Evolutionary conservation across 2,113 vertebrate species (phyloP).

Genomic region (Castor canadensis): DNA sequence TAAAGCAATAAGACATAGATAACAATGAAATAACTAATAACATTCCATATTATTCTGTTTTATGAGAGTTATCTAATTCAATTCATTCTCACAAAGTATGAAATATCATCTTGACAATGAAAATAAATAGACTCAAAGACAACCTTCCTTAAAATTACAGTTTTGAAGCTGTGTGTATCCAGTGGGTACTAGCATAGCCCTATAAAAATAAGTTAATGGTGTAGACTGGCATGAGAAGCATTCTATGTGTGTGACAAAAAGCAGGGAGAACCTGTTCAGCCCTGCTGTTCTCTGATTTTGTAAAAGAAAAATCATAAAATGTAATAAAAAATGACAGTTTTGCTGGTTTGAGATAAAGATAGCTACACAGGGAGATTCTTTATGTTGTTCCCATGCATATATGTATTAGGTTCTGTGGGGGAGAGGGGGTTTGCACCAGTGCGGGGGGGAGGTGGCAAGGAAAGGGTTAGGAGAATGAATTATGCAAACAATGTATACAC

Average conservation of each 20-base stretch:
- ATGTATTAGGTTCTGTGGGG: no score
- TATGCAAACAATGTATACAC: no score
- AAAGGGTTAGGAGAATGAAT: no score
- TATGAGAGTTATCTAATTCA: background rate
- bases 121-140: background rate
- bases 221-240: background rate
- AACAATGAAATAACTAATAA: background rate
- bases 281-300: no score
- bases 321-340: no score
- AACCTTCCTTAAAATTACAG: background rate
- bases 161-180: background rate
- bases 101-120: background rate
- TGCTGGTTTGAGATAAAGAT: no score
- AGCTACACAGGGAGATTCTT: no score
- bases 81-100: background rate
- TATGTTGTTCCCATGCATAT: no score
- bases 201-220: background rate
- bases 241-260: background rate
- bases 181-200: background rate
- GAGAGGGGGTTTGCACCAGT: no score
- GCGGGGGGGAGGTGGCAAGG: no score
- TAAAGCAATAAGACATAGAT: background rate
- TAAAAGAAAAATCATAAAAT: no score
- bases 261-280: no score
- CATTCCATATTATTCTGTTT: background rate